These are phyloP conservation scores for Tragelaphus buxtoni DNA, from an alignment of 2,113 vertebrate species.

Conservation along the genomic window DNA sequence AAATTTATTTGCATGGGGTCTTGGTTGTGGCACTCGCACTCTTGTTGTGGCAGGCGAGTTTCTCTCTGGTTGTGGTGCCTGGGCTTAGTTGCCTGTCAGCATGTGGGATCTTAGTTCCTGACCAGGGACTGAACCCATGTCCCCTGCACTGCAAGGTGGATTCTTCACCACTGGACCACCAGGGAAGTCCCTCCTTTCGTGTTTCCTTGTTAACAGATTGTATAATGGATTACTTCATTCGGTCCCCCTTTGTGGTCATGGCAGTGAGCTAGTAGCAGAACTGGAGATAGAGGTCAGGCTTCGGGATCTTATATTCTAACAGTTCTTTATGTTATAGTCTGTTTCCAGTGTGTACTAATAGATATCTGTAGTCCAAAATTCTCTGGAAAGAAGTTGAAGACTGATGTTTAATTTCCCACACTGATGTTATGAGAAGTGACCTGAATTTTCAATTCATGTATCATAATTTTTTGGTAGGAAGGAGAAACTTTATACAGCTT, in stretches of 20 bases:
- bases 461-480: constrained; percentile 41
- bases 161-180: not conserved
- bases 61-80: not conserved
- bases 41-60: not conserved
- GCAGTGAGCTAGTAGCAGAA: not conserved
- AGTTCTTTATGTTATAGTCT: not conserved
- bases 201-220: not conserved
- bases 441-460: constrained; percentile 39
- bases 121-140: not conserved
- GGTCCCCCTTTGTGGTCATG: not conserved
- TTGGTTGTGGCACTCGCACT: not conserved
- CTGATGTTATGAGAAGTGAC: constrained; percentile 43
- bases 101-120: not conserved
- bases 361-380: not conserved
- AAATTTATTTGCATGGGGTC: not conserved
- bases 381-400: not conserved
- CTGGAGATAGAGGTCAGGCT: not conserved
- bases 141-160: not conserved
- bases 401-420: constrained; percentile 39
- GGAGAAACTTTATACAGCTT: constrained; percentile 53
- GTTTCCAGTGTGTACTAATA: not conserved
- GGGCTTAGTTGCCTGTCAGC: not conserved
- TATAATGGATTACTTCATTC: not conserved
- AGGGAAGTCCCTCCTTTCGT: not conserved
- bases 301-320: not conserved